Percentiles rank a stretch among this genome's conserved stretches.
Conservation (phyloP, 2,113 vertebrate genomes). For the Lophius piscatorius region DNA sequence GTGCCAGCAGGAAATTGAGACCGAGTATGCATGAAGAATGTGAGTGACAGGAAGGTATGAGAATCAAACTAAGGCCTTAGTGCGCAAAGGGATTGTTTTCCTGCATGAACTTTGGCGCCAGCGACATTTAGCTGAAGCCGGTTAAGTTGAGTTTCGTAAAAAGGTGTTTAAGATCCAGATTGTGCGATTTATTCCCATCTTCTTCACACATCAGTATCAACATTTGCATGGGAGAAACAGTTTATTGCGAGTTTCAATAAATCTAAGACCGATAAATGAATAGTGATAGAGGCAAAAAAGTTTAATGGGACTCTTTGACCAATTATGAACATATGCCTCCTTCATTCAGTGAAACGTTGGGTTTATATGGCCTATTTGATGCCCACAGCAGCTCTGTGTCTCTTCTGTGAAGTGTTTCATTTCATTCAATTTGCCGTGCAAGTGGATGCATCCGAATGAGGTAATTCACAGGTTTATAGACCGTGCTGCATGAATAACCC, state of each 20-base stretch:
- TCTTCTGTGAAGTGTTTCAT: conserved; percentile 40
- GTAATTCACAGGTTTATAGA: conserved; percentile 31
- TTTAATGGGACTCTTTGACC: too few relatives aligned
- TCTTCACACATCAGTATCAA: not conserved
- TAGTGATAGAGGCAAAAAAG: not conserved
- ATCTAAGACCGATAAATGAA: not conserved
- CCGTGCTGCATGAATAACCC: not conserved
- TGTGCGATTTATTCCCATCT: not conserved
- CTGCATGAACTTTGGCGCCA: too few relatives aligned
- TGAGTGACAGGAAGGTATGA: too few relatives aligned
- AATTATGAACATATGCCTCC: conserved; percentile 21
- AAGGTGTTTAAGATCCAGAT: not conserved
- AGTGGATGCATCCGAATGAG: conserved; percentile 18
- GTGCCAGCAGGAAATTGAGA: too few relatives aligned
- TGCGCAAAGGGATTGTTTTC: too few relatives aligned
- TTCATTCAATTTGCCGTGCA: conserved; percentile 53
- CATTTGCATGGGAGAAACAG: not conserved
- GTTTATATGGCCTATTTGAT: conserved; percentile 41
- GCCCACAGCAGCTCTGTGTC: conserved; percentile 22
- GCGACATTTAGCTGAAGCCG: not conserved
- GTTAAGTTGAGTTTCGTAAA: not conserved
- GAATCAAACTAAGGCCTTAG: too few relatives aligned
- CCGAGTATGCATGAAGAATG: too few relatives aligned
- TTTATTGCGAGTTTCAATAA: not conserved
- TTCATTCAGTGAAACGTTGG: conserved; percentile 6